Percentiles rank a stretch among this genome's conserved stretches.
Evolutionary conservation across 2,797 vertebrate species (phyloP).

Genomic region (Enteromius fasciolatus): DNA sequence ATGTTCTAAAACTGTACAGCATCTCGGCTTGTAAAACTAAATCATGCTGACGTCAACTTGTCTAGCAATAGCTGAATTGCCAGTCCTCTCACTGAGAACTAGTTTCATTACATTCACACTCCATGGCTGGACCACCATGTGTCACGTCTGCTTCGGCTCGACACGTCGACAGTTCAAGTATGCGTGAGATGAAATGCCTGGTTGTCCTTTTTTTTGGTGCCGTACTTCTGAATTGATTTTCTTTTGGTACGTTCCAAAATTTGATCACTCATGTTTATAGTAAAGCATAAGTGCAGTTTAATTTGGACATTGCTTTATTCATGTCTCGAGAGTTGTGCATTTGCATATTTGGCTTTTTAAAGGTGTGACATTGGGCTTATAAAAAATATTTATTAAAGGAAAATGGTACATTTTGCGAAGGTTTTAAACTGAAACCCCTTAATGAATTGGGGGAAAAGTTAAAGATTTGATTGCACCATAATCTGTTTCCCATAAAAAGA

Average conservation of each 20-base stretch:
- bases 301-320: constrained; percentile 64
- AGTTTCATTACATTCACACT: constrained; percentile 55
- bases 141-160: constrained; percentile 42
- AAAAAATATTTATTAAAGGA: background rate
- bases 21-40: constrained; percentile 72
- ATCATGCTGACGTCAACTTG: constrained; percentile 70
- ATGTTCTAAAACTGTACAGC: constrained; percentile 78
- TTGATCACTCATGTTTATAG: constrained; percentile 80
- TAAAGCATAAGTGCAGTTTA: constrained; percentile 79
- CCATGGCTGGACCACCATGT: constrained; percentile 57
- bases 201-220: constrained; percentile 65
- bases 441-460: background rate
- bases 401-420: background rate
- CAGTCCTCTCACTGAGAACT: constrained; percentile 60
- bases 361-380: background rate
- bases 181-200: constrained; percentile 56
- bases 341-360: background rate
- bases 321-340: constrained; percentile 8
- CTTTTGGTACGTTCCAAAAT: constrained; percentile 72
- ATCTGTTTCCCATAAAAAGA: background rate
- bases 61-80: constrained; percentile 68
- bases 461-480: background rate
- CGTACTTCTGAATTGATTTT: constrained; percentile 65
- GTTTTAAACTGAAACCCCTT: background rate
- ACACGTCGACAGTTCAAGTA: constrained; percentile 16